phyloP scores from a whole-genome alignment of 2,113 vertebrate genomes.

The Camelus bactrianus region DNA sequence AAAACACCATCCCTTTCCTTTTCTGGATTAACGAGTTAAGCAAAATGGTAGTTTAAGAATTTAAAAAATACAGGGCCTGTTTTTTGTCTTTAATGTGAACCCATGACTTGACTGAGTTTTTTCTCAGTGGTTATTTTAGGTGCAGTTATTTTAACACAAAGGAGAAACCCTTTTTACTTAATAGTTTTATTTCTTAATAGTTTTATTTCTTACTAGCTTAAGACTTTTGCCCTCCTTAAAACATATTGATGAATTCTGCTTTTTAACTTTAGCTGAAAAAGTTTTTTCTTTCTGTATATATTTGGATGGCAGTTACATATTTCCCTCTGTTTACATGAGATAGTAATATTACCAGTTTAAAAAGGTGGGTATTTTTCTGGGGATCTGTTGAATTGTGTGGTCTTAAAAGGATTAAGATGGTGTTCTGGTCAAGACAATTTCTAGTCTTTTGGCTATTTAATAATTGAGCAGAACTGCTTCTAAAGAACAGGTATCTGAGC shows the following conservation, averaged over 20 bases:
- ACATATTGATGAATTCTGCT: slow-evolving; percentile 4
- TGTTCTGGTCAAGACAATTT: slow-evolving; percentile 49
- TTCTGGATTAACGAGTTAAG: slow-evolving; percentile 28
- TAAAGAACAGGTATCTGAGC: slow-evolving; percentile 32
- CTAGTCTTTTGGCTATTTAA: slow-evolving; percentile 28
- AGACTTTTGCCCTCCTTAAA: slow-evolving; percentile 22
- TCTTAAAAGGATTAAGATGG: slow-evolving; percentile 35
- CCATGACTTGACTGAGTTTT: slow-evolving; percentile 24
- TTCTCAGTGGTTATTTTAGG: slow-evolving; percentile 14
- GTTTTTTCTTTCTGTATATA: background rate
- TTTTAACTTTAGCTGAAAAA: slow-evolving; percentile 5
- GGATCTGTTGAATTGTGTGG: slow-evolving; percentile 14
- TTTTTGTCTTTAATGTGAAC: slow-evolving; percentile 57
- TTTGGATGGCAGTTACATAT: slow-evolving; percentile 31
- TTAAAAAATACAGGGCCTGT: slow-evolving; percentile 18
- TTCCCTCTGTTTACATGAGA: slow-evolving; percentile 64
- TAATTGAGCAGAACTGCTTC: background rate
- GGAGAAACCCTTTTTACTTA: slow-evolving; percentile 13
- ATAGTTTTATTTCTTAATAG: background rate
- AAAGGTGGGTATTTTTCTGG: slow-evolving; percentile 29
- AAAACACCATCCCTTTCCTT: fast-evolving
- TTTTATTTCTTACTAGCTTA: slow-evolving; percentile 29
- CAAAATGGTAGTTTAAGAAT: background rate
- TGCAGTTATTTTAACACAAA: slow-evolving; percentile 45
- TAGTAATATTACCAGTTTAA: slow-evolving; percentile 56